A percentile compares a stretch with the other conserved stretches of the same genome.
Conservation (phyloP, 2,888 invertebrate genomes). For the Thelaira solivaga region DNA sequence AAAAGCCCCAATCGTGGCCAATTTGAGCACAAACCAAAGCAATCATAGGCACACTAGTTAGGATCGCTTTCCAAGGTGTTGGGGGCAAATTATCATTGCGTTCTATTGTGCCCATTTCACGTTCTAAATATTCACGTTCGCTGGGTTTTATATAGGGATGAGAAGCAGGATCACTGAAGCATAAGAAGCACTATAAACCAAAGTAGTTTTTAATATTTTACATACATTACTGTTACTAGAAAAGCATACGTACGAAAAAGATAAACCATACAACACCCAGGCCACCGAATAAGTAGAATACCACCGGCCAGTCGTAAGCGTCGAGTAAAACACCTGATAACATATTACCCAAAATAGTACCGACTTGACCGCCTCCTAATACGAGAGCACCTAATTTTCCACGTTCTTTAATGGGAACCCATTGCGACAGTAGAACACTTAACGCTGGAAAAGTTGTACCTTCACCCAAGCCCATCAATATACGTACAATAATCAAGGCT, state of each 20-base stretch:
- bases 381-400: slow-evolving; percentile 88
- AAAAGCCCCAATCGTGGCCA: slow-evolving; percentile 83
- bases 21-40: slow-evolving; percentile 86
- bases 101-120: slow-evolving; percentile 80
- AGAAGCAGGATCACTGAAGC: slow-evolving; percentile 83
- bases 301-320: slow-evolving; percentile 84
- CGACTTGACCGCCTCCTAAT: slow-evolving; percentile 86
- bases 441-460: slow-evolving; percentile 91
- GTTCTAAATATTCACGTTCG: slow-evolving; percentile 83
- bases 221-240: background rate
- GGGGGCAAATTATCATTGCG: slow-evolving; percentile 79
- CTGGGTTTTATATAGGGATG: slow-evolving; percentile 86
- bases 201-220: background rate
- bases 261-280: slow-evolving; percentile 86
- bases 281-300: slow-evolving; percentile 89
- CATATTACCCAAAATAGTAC: slow-evolving; percentile 81
- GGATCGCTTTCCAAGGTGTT: slow-evolving; percentile 85
- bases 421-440: slow-evolving; percentile 87
- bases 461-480: slow-evolving; percentile 90
- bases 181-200: slow-evolving; percentile 78
- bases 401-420: slow-evolving; percentile 88
- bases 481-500: slow-evolving; percentile 84
- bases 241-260: slow-evolving; percentile 79
- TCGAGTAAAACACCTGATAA: slow-evolving; percentile 84
- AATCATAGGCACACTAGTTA: slow-evolving; percentile 84